A percentile compares a stretch with the other conserved stretches of the same genome.
These are phyloP conservation scores for Branchipolynoe longqiensis DNA, from an alignment of 2,888 invertebrate genomes.

Conservation along the genomic window DNA sequence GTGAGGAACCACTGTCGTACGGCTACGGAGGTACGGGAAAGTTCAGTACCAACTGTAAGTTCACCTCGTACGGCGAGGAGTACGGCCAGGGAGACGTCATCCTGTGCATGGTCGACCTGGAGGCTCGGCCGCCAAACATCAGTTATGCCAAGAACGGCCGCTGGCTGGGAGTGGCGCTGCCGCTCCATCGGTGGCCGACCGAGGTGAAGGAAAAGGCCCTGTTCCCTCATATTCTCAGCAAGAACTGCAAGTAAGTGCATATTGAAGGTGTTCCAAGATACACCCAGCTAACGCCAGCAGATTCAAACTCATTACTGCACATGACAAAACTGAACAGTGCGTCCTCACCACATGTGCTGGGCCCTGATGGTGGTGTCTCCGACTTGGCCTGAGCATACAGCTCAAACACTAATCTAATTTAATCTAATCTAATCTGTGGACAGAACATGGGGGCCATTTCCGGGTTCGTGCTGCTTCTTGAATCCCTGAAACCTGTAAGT, in stretches of 20 bases:
- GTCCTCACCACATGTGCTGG: too few species aligned
- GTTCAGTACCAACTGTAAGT: conserved; percentile 88
- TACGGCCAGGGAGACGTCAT: conserved; percentile 91
- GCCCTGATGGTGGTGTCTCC: too few species aligned
- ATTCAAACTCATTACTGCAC: too few species aligned
- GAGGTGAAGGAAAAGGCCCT: conserved; percentile 85
- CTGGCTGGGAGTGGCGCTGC: conserved; percentile 88
- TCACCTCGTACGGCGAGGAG: conserved; percentile 88
- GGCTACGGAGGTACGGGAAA: conserved; percentile 93
- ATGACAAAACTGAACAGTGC: too few species aligned
- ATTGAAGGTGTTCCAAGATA: too few species aligned
- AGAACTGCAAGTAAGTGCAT: conserved; percentile 86
- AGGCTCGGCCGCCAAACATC: conserved; percentile 87
- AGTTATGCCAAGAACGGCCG: conserved; percentile 92
- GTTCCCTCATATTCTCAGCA: conserved; percentile 94
- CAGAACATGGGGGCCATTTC: too few species aligned
- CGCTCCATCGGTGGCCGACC: conserved; percentile 86
- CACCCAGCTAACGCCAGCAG: too few species aligned
- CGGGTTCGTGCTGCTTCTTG: too few species aligned
- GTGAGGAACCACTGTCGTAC: conserved; percentile 88
- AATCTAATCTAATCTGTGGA: too few species aligned
- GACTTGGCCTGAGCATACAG: too few species aligned
- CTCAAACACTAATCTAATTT: too few species aligned
- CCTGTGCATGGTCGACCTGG: conserved; percentile 87
- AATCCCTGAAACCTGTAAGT: too few species aligned